phyloP scores from a whole-genome alignment of 2,888 invertebrate species.

The Tachina lurida region DNA sequence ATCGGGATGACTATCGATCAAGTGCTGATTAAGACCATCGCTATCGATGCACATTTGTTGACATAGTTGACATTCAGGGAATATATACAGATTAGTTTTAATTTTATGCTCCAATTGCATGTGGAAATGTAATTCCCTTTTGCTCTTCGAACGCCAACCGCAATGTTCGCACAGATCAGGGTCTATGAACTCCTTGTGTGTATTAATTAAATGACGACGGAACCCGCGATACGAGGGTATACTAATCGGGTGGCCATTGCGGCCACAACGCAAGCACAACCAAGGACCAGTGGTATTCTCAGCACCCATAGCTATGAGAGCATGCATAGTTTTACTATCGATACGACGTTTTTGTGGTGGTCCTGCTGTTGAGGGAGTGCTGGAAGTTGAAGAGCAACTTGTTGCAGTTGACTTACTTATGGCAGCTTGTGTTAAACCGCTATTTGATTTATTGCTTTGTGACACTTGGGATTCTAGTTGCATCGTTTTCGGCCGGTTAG shows the following conservation, averaged over 20 bases:
- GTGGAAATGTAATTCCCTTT: conserved; percentile 90
- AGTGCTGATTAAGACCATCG: conserved; percentile 88
- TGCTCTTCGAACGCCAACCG: conserved; percentile 89
- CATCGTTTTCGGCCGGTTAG: conserved; percentile 44
- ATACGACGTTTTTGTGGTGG: conserved; percentile 84
- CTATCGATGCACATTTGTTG: conserved; percentile 88
- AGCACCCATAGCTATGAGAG: conserved; percentile 85
- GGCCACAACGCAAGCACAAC: conserved; percentile 91
- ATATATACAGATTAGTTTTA: conserved; percentile 87
- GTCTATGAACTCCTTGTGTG: conserved; percentile 91
- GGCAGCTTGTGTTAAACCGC: not conserved
- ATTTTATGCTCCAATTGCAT: conserved; percentile 91
- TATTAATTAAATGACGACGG: conserved; percentile 91
- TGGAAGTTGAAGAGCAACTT: conserved; percentile 23
- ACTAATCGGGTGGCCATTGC: conserved; percentile 86
- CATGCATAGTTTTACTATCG: conserved; percentile 86
- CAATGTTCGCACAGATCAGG: conserved; percentile 92
- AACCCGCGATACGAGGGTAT: conserved; percentile 91
- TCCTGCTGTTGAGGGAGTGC: conserved; percentile 51
- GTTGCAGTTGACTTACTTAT: conserved; percentile 27
- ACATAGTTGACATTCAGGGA: conserved; percentile 91
- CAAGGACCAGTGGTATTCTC: conserved; percentile 89
- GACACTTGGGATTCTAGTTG: conserved; percentile 23
- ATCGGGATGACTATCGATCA: conserved; percentile 83
- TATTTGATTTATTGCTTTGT: conserved; percentile 8